These are phyloP conservation scores for Jordanella pulchra DNA, from an alignment of 2,797 vertebrate species.

Conservation along the genomic window DNA sequence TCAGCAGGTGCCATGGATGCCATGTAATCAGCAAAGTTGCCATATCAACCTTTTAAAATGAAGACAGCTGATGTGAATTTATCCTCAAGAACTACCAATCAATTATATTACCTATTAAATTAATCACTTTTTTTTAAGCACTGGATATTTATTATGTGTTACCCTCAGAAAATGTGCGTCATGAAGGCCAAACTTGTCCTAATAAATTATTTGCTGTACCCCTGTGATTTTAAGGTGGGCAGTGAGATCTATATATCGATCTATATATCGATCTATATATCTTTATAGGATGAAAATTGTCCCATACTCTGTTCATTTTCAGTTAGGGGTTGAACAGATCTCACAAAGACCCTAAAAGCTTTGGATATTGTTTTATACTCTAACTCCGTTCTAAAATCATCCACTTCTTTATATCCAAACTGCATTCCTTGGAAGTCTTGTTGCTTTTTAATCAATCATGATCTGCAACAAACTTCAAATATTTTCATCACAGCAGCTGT, in stretches of 20 bases:
- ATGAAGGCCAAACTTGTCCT: neutral
- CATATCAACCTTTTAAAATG: neutral
- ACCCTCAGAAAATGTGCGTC: neutral
- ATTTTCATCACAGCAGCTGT: neutral
- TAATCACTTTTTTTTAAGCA: neutral
- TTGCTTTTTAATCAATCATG: neutral
- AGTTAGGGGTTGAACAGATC: neutral
- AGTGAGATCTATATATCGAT: no score
- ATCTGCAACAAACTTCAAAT: neutral
- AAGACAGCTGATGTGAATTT: neutral
- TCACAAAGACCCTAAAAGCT: neutral
- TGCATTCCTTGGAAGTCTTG: neutral
- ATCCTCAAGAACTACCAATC: neutral
- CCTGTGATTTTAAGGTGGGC: no score
- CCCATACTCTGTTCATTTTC: neutral
- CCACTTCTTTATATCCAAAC: neutral
- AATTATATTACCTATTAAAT: neutral
- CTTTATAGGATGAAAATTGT: neutral
- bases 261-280: no score
- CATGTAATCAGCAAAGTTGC: neutral
- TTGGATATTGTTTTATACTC: neutral
- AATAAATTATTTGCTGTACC: no score
- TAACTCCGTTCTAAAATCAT: neutral
- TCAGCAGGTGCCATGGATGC: neutral
- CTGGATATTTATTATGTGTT: neutral